Conservation (phyloP, 2,888 invertebrate genomes). For the Tanytarsus gracilentus region DNA sequence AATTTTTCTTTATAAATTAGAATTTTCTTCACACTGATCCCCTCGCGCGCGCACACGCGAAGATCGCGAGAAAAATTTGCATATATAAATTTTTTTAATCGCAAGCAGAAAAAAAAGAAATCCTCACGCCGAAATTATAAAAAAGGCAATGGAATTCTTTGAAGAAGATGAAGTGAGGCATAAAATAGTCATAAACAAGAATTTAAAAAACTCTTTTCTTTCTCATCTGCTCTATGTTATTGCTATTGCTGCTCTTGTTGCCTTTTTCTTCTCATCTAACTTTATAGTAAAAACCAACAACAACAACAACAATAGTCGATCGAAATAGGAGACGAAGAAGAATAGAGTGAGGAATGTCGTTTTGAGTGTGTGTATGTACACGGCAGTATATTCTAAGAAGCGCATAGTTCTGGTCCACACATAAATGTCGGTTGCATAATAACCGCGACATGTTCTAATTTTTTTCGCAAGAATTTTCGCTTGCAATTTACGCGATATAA, state of each 20-base stretch:
- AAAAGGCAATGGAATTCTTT: too few species aligned
- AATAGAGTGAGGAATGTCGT: conserved; percentile 15
- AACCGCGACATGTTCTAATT: too few species aligned
- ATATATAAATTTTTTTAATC: background rate
- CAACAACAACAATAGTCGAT: background rate
- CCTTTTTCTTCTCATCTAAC: background rate
- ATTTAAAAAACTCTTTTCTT: background rate
- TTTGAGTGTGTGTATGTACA: background rate
- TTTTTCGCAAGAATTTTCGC: too few species aligned
- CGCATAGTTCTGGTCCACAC: too few species aligned
- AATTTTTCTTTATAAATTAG: background rate
- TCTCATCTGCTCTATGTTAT: background rate
- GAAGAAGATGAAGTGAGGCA: too few species aligned
- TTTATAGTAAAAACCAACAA: background rate
- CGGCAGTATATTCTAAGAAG: background rate
- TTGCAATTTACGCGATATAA: too few species aligned
- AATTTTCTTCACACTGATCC: background rate
- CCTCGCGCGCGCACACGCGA: background rate
- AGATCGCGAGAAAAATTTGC: background rate
- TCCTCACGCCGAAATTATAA: background rate
- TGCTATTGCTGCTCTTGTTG: background rate
- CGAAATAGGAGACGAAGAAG: too few species aligned
- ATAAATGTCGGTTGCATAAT: too few species aligned
- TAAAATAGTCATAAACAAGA: conserved; percentile 10
- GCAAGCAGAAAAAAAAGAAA: background rate